A percentile compares a stretch with the other conserved stretches of the same genome.
phyloP scores from a whole-genome alignment of 1,140 invertebrate genomes.

The Lepidurus couesii region DNA sequence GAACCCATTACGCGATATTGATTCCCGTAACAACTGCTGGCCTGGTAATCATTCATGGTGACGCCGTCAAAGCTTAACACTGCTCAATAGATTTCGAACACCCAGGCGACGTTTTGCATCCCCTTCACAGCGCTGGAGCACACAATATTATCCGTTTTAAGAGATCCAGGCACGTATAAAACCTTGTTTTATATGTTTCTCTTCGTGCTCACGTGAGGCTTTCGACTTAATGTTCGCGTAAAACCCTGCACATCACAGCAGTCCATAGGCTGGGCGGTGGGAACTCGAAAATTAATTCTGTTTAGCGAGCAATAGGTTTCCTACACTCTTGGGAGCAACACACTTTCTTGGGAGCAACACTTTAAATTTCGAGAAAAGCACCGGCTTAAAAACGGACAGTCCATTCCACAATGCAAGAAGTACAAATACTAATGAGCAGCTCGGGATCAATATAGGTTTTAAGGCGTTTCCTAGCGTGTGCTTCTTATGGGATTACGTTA shows the following conservation, averaged over 20 bases:
- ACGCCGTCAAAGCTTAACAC: neutral
- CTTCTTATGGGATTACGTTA: neutral
- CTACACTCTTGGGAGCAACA: too few relatives aligned
- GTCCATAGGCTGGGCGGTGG: neutral
- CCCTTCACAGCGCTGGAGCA: neutral
- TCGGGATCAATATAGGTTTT: neutral
- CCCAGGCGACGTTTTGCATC: neutral
- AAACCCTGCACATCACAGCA: neutral
- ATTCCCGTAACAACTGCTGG: neutral
- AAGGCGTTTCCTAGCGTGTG: neutral
- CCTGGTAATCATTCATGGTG: neutral
- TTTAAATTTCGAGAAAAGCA: too few relatives aligned
- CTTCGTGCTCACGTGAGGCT: neutral
- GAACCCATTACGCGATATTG: slow-evolving; percentile 24
- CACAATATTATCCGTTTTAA: neutral
- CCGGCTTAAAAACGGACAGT: neutral
- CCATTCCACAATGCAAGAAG: neutral
- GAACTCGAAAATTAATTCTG: neutral
- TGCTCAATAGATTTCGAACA: neutral
- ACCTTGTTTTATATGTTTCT: neutral
- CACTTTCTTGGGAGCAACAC: too few relatives aligned
- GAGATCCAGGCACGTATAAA: neutral
- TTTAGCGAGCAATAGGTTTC: too few relatives aligned
- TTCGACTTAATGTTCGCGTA: neutral
- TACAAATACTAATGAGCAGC: neutral